These are phyloP conservation scores for Colossoma macropomum DNA, from an alignment of 2,113 vertebrate genomes.

Conservation along the genomic window DNA sequence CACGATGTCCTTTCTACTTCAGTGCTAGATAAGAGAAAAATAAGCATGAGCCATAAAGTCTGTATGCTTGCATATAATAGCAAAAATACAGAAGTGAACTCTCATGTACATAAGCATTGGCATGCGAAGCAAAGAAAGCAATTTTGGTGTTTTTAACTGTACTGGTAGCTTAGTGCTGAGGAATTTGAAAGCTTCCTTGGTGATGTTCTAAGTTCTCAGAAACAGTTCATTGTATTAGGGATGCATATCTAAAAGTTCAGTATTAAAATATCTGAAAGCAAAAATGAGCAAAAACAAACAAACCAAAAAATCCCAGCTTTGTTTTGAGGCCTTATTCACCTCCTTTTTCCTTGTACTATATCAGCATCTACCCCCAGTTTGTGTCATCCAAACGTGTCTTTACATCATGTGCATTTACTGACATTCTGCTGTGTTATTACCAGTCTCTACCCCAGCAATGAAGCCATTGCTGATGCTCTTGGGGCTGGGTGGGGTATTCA, in stretches of 20 bases:
- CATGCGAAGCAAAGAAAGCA: constrained; percentile 37
- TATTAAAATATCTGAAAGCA: constrained; percentile 41
- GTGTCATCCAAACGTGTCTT: constrained; percentile 26
- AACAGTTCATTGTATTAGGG: neutral
- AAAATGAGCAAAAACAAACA: constrained; percentile 43
- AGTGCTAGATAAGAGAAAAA: constrained; percentile 47
- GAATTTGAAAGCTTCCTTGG: neutral
- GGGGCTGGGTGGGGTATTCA: constrained; percentile 67
- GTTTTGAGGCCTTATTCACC: constrained; percentile 13
- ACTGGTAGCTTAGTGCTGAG: neutral
- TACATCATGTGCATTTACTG: constrained; percentile 62
- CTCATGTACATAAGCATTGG: constrained; percentile 50
- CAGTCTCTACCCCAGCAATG: constrained; percentile 61
- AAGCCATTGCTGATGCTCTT: constrained; percentile 77
- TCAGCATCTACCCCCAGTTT: constrained; percentile 1
- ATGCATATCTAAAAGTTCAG: constrained; percentile 11
- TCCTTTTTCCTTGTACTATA: neutral
- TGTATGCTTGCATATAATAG: constrained; percentile 39
- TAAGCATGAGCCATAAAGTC: neutral
- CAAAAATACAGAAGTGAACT: constrained; percentile 38
- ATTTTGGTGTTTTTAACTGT: neutral
- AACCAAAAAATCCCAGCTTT: constrained; percentile 10
- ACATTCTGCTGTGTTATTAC: constrained; percentile 65
- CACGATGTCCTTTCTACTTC: constrained; percentile 63
- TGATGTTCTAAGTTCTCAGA: neutral